Percentiles rank a stretch among this genome's conserved stretches.
Evolutionary conservation across 2,797 vertebrate genomes (phyloP).

Genomic region (Falco peregrinus): DNA sequence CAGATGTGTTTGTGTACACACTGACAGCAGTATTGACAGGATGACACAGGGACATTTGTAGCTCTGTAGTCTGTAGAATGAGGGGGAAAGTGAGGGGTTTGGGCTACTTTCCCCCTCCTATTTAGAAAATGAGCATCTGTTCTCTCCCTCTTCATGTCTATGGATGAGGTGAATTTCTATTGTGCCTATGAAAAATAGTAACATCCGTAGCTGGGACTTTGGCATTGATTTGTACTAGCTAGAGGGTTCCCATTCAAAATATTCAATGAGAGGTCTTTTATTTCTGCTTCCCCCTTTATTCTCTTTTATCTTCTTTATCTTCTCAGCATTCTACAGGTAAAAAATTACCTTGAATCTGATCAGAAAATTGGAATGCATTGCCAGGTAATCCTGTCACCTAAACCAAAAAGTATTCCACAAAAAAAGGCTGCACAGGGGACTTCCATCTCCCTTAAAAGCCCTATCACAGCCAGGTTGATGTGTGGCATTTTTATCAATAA

Average conservation of each 20-base stretch:
- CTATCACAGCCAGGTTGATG: neutral
- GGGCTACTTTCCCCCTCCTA: neutral
- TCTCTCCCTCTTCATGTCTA: neutral
- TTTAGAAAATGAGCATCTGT: constrained; percentile 1
- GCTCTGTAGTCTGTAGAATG: neutral
- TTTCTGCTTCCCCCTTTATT: neutral
- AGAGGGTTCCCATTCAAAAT: neutral
- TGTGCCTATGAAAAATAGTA: neutral
- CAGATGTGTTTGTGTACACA: constrained; percentile 28
- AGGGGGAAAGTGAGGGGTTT: neutral
- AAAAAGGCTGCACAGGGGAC: neutral
- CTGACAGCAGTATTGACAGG: neutral
- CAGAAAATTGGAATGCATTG: neutral
- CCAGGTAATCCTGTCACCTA: neutral
- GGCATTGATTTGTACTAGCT: neutral
- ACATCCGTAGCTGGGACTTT: neutral
- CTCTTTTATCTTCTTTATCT: neutral
- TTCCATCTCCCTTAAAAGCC: neutral
- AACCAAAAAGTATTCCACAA: neutral
- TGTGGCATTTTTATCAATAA: neutral
- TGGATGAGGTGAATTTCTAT: neutral
- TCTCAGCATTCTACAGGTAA: neutral
- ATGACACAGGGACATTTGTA: neutral
- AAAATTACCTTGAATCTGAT: neutral
- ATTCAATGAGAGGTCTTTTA: neutral